These are phyloP conservation scores for Microtus montanus DNA, from an alignment of 2,113 vertebrate genomes.

Conservation along the genomic window DNA sequence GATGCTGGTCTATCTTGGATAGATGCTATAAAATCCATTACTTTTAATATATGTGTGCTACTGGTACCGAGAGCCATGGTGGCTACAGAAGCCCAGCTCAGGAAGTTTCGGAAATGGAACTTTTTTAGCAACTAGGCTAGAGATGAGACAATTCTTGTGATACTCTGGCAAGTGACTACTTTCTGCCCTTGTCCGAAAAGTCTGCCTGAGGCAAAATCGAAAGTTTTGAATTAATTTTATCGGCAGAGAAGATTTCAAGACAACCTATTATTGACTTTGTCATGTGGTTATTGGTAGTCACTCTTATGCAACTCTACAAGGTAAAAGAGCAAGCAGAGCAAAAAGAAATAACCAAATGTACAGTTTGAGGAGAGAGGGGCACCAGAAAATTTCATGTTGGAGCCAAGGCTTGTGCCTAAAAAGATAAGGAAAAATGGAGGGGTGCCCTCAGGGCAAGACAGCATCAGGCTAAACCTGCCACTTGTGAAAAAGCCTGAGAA, in stretches of 20 bases:
- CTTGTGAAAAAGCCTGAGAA: neutral
- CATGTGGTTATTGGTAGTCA: neutral
- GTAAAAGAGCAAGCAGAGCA: neutral
- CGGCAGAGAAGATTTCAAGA: neutral
- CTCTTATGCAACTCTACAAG: neutral
- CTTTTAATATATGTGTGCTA: neutral
- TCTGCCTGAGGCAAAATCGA: neutral
- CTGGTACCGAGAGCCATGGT: neutral
- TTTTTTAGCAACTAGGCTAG: neutral
- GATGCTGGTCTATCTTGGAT: neutral
- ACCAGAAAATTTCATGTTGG: neutral
- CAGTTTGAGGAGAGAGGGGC: neutral
- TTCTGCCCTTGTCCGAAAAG: neutral
- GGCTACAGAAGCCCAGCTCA: neutral
- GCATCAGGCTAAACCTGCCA: neutral
- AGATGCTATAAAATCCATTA: neutral
- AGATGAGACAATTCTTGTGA: neutral
- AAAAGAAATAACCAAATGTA: neutral
- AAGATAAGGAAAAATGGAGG: neutral
- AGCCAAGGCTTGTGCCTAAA: neutral
- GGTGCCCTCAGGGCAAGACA: neutral
- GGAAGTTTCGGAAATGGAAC: neutral
- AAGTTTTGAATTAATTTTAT: neutral
- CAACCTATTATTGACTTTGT: neutral
- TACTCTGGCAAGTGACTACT: neutral